phyloP scores from a whole-genome alignment of 1,140 invertebrate species.

The Heliconius nattereri region DNA sequence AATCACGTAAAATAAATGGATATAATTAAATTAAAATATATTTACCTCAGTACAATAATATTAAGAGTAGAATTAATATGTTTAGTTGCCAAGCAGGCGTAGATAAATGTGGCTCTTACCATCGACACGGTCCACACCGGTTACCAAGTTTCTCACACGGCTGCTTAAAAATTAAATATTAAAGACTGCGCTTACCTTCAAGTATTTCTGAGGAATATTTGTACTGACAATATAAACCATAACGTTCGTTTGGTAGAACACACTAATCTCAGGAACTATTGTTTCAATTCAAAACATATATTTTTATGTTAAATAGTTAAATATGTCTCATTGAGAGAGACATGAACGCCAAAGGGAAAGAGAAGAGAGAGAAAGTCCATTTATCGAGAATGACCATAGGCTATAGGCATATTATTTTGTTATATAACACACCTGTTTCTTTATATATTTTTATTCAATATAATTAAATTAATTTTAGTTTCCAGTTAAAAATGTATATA shows the following conservation, averaged over 20 bases:
- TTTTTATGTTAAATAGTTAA: too few species aligned
- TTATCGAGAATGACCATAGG: too few species aligned
- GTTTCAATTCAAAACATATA: too few species aligned
- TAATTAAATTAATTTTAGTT: neutral
- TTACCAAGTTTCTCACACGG: neutral
- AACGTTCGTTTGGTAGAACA: too few species aligned
- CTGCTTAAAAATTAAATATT: neutral
- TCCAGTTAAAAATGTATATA: neutral
- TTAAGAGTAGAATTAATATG: neutral
- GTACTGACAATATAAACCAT: too few species aligned
- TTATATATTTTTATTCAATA: neutral
- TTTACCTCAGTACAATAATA: neutral
- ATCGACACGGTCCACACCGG: constrained; percentile 26
- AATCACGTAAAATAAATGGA: neutral
- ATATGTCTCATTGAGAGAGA: too few species aligned
- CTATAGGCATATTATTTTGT: too few species aligned
- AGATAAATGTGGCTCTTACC: constrained; percentile 42
- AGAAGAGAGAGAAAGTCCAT: too few species aligned
- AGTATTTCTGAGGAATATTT: neutral
- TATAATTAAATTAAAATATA: neutral
- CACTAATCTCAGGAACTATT: too few species aligned
- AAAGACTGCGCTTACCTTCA: neutral
- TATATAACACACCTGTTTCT: too few species aligned
- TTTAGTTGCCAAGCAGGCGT: constrained; percentile 16
- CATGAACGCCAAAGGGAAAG: too few species aligned